These are phyloP conservation scores for Sinocyclocheilus anshuiensis DNA, from an alignment of 2,113 vertebrate species.

Conservation along the genomic window DNA sequence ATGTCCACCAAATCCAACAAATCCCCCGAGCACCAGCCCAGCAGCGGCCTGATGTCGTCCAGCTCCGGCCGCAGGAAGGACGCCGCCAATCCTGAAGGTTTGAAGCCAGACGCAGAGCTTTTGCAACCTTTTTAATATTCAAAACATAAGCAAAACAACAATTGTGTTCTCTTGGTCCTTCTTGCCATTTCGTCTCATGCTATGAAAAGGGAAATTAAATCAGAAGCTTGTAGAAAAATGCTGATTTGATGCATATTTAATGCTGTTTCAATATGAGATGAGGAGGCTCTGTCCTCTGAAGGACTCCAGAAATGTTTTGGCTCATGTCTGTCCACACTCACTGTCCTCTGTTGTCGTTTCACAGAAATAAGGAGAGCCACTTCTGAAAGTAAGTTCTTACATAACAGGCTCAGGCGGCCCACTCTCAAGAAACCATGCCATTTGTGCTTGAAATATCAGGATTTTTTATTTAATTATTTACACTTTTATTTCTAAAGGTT, in stretches of 20 bases:
- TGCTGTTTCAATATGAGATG: neutral
- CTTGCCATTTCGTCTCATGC: neutral
- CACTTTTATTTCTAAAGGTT: neutral
- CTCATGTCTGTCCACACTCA: conserved; percentile 40
- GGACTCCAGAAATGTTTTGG: neutral
- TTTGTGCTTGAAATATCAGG: conserved; percentile 3
- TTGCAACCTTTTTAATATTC: neutral
- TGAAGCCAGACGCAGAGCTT: conserved; percentile 36
- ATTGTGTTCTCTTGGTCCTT: neutral
- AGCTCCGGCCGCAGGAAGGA: conserved; percentile 94
- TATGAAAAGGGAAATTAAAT: neutral
- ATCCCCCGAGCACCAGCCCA: conserved; percentile 95
- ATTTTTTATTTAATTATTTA: neutral
- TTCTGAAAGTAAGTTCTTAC: conserved; percentile 57
- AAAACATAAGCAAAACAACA: neutral
- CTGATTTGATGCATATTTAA: neutral
- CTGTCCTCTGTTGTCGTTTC: conserved; percentile 39
- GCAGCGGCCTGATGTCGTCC: conserved; percentile 83
- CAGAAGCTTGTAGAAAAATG: neutral
- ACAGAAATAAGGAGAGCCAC: conserved; percentile 59
- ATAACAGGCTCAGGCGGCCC: conserved; percentile 9
- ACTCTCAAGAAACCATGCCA: conserved; percentile 7
- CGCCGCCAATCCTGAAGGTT: conserved; percentile 90
- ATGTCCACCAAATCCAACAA: conserved; percentile 94
- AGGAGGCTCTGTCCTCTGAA: neutral